Percentiles rank a stretch among this genome's conserved stretches.
Evolutionary conservation across 1,140 invertebrate species (phyloP).

Genomic region (Lineus longissimus): DNA sequence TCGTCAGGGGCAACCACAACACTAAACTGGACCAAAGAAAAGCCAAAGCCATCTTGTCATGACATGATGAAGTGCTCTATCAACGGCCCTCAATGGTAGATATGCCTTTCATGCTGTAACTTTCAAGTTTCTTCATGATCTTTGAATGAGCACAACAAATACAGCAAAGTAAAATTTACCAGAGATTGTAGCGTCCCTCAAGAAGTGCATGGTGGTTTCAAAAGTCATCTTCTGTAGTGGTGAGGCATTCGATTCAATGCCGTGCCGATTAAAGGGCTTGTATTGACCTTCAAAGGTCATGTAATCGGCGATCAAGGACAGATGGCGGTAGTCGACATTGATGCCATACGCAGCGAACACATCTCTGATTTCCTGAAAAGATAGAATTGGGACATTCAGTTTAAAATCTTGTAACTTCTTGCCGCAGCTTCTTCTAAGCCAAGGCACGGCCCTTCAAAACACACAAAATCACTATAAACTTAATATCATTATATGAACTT

Average conservation of each 20-base stretch:
- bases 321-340: conserved; percentile 86
- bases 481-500: no score
- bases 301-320: conserved; percentile 91
- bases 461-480: background rate
- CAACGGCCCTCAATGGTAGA: no score
- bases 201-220: conserved; percentile 84
- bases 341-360: conserved; percentile 97
- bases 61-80: no score
- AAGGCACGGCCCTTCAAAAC: background rate
- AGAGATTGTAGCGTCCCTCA: conserved; percentile 73
- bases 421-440: background rate
- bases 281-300: conserved; percentile 94
- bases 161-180: conserved; percentile 42
- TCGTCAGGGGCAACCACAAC: no score
- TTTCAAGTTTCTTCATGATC: no score
- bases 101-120: no score
- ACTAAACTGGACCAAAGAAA: no score
- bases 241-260: conserved; percentile 82
- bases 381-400: conserved; percentile 13
- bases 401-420: background rate
- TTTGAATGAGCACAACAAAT: no score
- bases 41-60: no score
- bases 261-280: conserved; percentile 82
- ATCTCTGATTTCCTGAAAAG: conserved; percentile 74
- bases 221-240: conserved; percentile 98